Conservation (phyloP, 2,797 vertebrate genomes). For the Phrynocephalus forsythii region DNA sequence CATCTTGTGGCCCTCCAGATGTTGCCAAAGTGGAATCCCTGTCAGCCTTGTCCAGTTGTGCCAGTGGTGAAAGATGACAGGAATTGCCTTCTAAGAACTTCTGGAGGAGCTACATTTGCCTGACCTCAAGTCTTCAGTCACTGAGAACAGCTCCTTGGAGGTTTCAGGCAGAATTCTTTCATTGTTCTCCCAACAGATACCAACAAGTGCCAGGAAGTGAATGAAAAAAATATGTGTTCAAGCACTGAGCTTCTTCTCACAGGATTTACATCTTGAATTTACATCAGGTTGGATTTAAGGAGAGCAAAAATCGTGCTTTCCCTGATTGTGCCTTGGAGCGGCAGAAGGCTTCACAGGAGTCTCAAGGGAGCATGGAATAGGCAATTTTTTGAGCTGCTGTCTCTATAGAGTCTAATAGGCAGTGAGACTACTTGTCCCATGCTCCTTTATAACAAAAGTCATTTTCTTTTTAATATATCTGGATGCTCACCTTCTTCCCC, state of each 20-base stretch:
- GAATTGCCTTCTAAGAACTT: neutral
- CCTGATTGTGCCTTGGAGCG: neutral
- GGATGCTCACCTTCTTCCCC: neutral
- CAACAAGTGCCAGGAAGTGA: too few species aligned
- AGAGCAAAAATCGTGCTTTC: neutral
- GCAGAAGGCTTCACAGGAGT: too few species aligned
- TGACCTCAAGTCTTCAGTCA: neutral
- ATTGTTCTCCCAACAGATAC: too few species aligned
- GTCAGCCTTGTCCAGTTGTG: neutral
- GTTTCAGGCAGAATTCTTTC: neutral
- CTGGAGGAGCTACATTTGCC: neutral
- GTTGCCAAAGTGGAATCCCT: neutral
- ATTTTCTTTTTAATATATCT: neutral
- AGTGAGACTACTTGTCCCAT: too few species aligned
- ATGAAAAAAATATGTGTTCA: too few species aligned
- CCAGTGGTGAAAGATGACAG: neutral
- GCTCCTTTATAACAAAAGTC: too few species aligned
- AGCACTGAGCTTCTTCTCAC: too few species aligned
- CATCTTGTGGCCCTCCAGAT: neutral
- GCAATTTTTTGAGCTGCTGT: too few species aligned
- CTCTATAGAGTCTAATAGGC: too few species aligned
- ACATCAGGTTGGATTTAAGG: neutral
- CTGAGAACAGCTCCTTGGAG: neutral
- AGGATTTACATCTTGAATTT: neutral
- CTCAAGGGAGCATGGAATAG: too few species aligned